Evolutionary conservation across 2,113 vertebrate genomes (phyloP), one percentile per base, ranked within the genome.

Genomic region (Tichodroma muraria): DNA sequence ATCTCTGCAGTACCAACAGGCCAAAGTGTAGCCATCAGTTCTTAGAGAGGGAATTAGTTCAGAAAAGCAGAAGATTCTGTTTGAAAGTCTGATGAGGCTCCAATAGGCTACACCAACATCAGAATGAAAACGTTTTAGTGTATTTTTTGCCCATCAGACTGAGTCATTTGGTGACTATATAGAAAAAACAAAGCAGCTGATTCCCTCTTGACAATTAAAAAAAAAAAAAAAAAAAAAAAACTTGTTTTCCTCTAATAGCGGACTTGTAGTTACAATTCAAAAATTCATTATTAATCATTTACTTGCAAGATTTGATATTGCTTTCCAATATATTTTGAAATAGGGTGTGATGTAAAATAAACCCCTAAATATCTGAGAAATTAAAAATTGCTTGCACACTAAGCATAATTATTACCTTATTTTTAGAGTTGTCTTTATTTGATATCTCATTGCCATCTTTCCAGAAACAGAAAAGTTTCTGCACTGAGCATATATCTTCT

Each of bases 201-300:
- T 52, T 69, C 8, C 37, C 18, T 23, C 33, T 53, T 60, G 3
- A 68, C 52, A 85, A 44, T 10, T 4, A 14, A 38, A 47, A 4
- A 61, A 54, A 25, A 9, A 27, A 68, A 28, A 49, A 66, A 5
- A 31, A 12, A 38, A 50, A 70, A 22, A 30, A 23, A 82, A 38
- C 35, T 14, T 49, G 8, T 71, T 91, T 80, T 81, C 44, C 25
- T 70, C n/a, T 56, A 91, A 82, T 47, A 90, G 53, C 83, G 61
- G 64, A 85, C 15, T 93, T 88, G 37, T 68, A 90, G 37, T 94
- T 90, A 81, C 71, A 68, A 31, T 78, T 73, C 73, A 80, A 89
- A 96, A 71, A 82, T 82, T 86, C 28, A 53, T 89, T 94, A 88
- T 95, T 89, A 53, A 88, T 94, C 73, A 96, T 95, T 81, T 70